Evolutionary conservation across 2,797 vertebrate species (phyloP), one percentile per base, ranked within the genome.

Genomic region (Buceros bicornis): DNA sequence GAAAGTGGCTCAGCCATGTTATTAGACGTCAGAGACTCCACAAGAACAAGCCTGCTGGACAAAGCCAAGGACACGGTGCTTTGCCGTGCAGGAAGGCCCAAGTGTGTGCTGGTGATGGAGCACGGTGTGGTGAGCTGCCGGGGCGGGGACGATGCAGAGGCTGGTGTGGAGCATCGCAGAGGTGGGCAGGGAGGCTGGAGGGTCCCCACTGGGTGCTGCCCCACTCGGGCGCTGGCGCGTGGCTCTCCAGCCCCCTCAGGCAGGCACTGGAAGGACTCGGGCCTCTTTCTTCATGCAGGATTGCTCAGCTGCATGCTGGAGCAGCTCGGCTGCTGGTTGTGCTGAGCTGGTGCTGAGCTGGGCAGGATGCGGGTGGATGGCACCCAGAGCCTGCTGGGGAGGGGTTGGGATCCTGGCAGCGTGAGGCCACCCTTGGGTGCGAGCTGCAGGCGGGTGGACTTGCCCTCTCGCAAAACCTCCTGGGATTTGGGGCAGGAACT

Each of bases 361-460:
- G 48, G 47, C 57, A 69, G 40, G 43, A 14, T n/a, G 10, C 60
- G 73, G 61, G 35, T 47, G 77, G 74, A 31, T 28, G 28, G 56
- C 43, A 86, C 58, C 22, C 45, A 10, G 81, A 73, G 20, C 43
- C 25, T 86, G 37, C 31, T 6, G 7, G 3, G 24, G 17, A 24
- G 16, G 0, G 5, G 62, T 45, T 26, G 24, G 69, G 65, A 19
- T 11, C 7, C 1, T 47, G 60, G 16, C 16, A 24, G 14, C 45
- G 35, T 0, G 1, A 76, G 51, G 11, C 40, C 2, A 0, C 54
- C 43, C 4, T 0, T 66, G 62, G 29, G 17, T 45, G 16, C 1
- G 1, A 76, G 35, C 35, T 70, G 29, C 43, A 50, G 51, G 51
- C 31, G 64, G 65, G 47, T 4, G 10, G 51, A 51, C 62, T 73